Conservation (phyloP, 2,797 vertebrate species). For the Manis javanica region DNA sequence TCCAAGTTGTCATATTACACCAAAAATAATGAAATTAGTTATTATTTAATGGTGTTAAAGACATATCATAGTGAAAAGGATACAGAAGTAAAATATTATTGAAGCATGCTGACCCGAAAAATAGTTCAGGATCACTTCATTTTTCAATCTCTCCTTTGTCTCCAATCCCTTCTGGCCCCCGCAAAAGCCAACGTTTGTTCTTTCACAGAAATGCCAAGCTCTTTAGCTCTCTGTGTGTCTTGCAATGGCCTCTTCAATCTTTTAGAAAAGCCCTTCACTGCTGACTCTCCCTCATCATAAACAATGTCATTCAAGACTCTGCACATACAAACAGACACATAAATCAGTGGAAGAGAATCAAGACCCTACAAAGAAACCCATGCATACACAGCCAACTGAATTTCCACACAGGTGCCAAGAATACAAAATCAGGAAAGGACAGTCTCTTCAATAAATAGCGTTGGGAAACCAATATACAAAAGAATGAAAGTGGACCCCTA, state of each 20-base stretch:
- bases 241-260: not conserved
- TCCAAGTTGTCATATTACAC: not conserved
- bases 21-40: not conserved
- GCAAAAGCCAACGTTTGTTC: not conserved
- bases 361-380: not conserved
- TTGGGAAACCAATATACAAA: not conserved
- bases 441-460: not conserved
- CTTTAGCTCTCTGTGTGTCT: not conserved
- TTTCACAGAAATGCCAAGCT: not conserved
- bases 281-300: not conserved
- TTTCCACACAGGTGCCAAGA: not conserved
- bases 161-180: not conserved
- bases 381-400: not conserved
- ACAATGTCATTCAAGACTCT: not conserved
- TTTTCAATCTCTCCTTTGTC: not conserved
- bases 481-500: not conserved
- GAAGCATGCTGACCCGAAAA: not conserved
- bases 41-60: not conserved
- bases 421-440: not conserved
- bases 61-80: not conserved
- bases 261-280: not conserved
- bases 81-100: not conserved
- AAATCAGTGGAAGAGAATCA: not conserved
- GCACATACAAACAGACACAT: not conserved
- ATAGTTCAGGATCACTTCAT: not conserved